Conservation (phyloP, 2,797 vertebrate species). For the Dipus sagitta region DNA sequence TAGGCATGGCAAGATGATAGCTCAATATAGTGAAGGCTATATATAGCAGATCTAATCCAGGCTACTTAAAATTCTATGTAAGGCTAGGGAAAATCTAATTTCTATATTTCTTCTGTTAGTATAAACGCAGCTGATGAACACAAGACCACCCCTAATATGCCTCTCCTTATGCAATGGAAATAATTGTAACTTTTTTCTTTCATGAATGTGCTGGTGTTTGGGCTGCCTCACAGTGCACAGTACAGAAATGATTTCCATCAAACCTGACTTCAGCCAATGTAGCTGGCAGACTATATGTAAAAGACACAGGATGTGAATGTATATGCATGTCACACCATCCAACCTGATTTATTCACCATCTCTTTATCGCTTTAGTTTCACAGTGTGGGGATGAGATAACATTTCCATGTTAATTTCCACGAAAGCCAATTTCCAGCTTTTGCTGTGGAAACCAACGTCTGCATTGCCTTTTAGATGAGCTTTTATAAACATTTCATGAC, state of each 20-base stretch:
- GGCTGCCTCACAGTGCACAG: fast-evolving
- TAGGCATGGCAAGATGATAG: too few relatives aligned
- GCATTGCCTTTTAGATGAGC: background rate
- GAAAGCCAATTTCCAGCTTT: constrained; percentile 21
- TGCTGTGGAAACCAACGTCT: background rate
- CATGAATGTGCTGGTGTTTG: background rate
- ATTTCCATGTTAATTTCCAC: constrained; percentile 15
- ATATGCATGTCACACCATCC: background rate
- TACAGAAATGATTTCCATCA: background rate
- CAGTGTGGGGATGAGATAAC: background rate
- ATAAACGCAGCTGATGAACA: background rate
- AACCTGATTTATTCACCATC: background rate
- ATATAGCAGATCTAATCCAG: too few relatives aligned
- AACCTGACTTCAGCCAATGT: background rate
- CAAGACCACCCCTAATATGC: background rate
- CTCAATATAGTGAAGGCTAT: too few relatives aligned
- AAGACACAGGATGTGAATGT: background rate
- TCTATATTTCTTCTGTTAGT: background rate
- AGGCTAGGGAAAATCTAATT: background rate
- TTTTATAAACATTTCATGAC: constrained; percentile 50
- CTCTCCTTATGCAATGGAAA: background rate
- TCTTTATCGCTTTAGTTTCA: background rate
- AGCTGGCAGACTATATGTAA: background rate
- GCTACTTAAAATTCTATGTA: background rate
- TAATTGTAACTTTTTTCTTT: background rate